These are phyloP conservation scores for Muschampia plurimacula DNA, from an alignment of 2,888 invertebrate genomes.

Conservation along the genomic window DNA sequence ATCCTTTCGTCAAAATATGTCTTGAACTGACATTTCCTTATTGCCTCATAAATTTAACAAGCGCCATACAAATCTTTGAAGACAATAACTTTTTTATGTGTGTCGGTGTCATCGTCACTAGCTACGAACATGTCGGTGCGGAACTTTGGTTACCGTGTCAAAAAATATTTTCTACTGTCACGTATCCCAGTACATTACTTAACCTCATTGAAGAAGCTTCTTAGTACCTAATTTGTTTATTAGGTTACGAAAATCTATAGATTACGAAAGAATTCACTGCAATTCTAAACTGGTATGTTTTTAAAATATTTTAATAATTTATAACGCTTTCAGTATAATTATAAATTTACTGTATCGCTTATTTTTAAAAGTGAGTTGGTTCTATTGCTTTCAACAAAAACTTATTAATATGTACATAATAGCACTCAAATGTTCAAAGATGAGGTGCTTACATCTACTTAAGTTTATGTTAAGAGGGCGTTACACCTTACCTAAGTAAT, in stretches of 20 bases:
- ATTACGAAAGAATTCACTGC: background rate
- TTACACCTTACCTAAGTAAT: conserved; percentile 24
- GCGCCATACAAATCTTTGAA: conserved; percentile 61
- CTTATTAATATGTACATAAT: background rate
- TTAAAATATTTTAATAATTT: background rate
- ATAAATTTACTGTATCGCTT: background rate
- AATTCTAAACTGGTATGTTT: background rate
- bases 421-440: background rate
- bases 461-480: conserved; percentile 15
- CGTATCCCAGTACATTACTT: conserved; percentile 5
- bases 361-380: background rate
- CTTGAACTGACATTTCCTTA: conserved; percentile 79
- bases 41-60: conserved; percentile 79
- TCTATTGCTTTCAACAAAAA: background rate
- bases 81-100: conserved; percentile 48
- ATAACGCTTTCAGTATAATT: background rate
- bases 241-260: too few species aligned
- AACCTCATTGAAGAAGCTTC: background rate
- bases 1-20: conserved; percentile 83
- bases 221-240: background rate
- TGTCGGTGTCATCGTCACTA: conserved; percentile 43
- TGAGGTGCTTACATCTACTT: conserved; percentile 7
- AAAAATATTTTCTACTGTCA: background rate
- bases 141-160: background rate
- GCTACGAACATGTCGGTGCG: conserved; percentile 9